Percentiles rank a stretch among this genome's conserved stretches.
These are phyloP conservation scores for Balaeniceps rex DNA, from an alignment of 2,113 vertebrate species.

Conservation along the genomic window DNA sequence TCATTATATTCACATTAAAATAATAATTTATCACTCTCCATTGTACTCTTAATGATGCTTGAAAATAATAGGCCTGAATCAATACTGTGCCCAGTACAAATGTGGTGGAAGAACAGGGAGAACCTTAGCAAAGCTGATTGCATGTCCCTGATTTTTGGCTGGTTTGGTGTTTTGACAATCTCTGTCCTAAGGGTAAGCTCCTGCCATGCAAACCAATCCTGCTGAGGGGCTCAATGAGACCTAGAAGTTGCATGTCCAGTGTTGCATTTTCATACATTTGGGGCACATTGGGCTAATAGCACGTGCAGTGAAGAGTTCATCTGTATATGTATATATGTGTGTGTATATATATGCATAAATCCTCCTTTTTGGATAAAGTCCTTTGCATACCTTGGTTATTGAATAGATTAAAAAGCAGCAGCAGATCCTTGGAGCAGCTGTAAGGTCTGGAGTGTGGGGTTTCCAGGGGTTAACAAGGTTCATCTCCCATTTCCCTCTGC, in stretches of 20 bases:
- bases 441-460: neutral
- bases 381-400: neutral
- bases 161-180: neutral
- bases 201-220: neutral
- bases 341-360: neutral
- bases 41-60: slow-evolving; percentile 29
- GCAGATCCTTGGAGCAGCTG: neutral
- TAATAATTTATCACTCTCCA: slow-evolving; percentile 1
- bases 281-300: neutral
- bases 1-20: slow-evolving; percentile 42
- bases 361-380: neutral
- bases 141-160: neutral
- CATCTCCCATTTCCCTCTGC: neutral
- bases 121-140: neutral
- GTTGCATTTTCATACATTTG: neutral
- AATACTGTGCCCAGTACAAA: neutral
- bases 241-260: neutral
- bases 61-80: slow-evolving; percentile 33
- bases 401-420: neutral
- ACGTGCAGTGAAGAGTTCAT: neutral
- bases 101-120: neutral
- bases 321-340: neutral
- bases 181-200: neutral
- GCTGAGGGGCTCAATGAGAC: neutral
- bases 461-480: neutral